phyloP scores from a whole-genome alignment of 2,113 vertebrate genomes.

The Archilochus colubris region DNA sequence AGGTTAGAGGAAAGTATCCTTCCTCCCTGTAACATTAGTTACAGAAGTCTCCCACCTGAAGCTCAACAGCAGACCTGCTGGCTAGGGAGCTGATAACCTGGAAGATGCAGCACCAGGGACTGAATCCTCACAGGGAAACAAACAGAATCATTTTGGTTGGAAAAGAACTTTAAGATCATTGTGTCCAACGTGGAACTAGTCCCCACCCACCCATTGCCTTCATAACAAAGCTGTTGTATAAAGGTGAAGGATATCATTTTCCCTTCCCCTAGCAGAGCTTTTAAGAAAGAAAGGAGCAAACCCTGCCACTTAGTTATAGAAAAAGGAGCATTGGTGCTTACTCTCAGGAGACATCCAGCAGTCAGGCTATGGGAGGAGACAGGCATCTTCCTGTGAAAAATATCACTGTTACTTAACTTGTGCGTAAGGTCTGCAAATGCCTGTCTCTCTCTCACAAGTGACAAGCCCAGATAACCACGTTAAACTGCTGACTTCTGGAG shows the following conservation, averaged over 20 bases:
- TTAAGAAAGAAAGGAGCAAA: background rate
- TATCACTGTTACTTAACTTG: background rate
- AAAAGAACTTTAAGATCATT: no score
- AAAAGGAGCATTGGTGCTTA: background rate
- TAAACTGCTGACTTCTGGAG: background rate
- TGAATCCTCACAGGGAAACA: background rate
- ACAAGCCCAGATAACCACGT: background rate
- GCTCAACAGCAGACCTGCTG: background rate
- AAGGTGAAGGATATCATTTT: background rate
- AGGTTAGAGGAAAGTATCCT: background rate
- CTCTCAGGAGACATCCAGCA: background rate
- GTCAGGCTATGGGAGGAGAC: background rate
- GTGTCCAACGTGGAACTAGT: background rate
- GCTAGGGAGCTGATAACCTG: background rate
- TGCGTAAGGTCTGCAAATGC: background rate
- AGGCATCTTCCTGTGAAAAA: background rate
- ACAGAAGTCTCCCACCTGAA: background rate
- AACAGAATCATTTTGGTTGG: no score
- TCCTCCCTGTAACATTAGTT: accelerated
- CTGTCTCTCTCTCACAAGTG: background rate
- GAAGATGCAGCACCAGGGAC: background rate
- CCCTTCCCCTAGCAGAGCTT: background rate
- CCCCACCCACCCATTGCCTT: background rate
- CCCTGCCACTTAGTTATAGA: background rate
- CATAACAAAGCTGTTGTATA: background rate